Evolutionary conservation across 2,888 invertebrate genomes (phyloP).

Genomic region (Eubasilissa splendida): DNA sequence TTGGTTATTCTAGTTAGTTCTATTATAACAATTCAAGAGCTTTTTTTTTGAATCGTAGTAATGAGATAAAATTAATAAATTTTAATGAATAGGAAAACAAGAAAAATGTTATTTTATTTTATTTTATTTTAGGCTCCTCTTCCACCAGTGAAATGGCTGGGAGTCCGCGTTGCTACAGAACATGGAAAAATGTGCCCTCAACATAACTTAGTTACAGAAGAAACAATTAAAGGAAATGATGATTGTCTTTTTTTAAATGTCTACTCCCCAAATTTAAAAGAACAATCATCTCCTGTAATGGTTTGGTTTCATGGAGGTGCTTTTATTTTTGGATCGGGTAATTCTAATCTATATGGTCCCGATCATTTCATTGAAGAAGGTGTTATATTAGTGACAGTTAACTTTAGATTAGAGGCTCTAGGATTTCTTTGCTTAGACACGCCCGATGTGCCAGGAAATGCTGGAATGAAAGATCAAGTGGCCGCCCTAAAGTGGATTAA

Average conservation of each 20-base stretch:
- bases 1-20: not conserved
- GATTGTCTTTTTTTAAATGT: conserved; percentile 68
- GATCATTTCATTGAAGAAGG: conserved; percentile 65
- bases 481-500: conserved; percentile 66
- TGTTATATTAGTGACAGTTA: conserved; percentile 66
- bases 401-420: conserved; percentile 66
- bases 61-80: not conserved
- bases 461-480: conserved; percentile 70
- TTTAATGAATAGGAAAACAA: not conserved
- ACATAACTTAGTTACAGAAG: conserved; percentile 62
- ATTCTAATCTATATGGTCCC: conserved; percentile 65
- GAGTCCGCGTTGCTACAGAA: conserved; percentile 64
- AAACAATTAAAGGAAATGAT: conserved; percentile 61
- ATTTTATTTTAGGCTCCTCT: conserved; percentile 64
- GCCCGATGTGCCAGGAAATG: conserved; percentile 67
- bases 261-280: conserved; percentile 62
- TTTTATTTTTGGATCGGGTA: conserved; percentile 64
- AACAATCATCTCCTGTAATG: conserved; percentile 62
- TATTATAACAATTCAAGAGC: not conserved
- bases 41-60: not conserved
- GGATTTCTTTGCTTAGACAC: conserved; percentile 66
- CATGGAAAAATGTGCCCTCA: conserved; percentile 64
- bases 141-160: conserved; percentile 64
- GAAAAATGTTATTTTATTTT: not conserved
- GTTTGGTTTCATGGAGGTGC: conserved; percentile 64